Evolutionary conservation across 2,797 vertebrate species (phyloP).

Genomic region (Adelosebastes latens): DNA sequence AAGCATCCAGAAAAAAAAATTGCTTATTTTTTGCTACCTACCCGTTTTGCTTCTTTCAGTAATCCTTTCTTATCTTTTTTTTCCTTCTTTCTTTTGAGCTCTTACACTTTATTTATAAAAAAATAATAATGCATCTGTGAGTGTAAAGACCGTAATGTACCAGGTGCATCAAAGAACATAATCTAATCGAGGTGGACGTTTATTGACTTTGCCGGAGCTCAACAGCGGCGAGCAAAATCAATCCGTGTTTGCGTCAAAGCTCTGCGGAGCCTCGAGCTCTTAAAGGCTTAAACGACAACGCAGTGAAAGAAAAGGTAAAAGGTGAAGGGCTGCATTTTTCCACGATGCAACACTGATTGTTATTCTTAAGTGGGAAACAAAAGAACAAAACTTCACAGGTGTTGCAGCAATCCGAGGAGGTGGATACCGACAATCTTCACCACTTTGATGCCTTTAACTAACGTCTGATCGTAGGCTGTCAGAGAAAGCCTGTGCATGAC

Average conservation of each 20-base stretch:
- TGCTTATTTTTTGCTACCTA: background rate
- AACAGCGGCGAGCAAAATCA: conserved; percentile 41
- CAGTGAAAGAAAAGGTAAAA: conserved; percentile 8
- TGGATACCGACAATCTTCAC: background rate
- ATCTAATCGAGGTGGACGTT: conserved; percentile 39
- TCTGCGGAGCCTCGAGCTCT: background rate
- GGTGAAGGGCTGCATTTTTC: conserved; percentile 32
- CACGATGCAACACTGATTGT: background rate
- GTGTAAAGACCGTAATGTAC: conserved; percentile 1
- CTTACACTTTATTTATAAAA: background rate
- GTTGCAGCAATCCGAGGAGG: background rate
- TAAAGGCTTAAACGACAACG: conserved; percentile 17
- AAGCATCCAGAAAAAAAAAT: conserved; percentile 16
- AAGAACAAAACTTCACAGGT: background rate
- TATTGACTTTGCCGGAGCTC: conserved; percentile 47
- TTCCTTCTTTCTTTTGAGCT: background rate
- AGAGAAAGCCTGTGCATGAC: background rate
- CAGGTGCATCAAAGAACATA: conserved; percentile 6
- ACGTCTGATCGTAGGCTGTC: background rate
- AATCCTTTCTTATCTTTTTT: background rate
- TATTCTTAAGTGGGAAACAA: background rate
- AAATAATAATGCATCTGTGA: conserved; percentile 5
- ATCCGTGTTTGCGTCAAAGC: conserved; percentile 46
- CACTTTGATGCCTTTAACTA: background rate
- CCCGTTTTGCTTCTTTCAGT: background rate